phyloP scores from a whole-genome alignment of 2,888 invertebrate species.

The Coremacera marginata region DNA sequence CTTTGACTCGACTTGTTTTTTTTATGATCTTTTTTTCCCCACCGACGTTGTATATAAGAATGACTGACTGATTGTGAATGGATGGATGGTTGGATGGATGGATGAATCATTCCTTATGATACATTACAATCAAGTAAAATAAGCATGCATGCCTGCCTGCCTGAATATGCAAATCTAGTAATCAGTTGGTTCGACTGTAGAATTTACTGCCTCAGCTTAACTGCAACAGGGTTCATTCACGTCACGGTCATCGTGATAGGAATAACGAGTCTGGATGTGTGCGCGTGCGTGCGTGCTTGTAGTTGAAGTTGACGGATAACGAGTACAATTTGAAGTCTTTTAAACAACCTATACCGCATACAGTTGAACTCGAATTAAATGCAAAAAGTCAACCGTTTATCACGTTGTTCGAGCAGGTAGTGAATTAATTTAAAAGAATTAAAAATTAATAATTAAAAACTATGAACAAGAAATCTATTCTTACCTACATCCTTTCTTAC shows the following conservation, averaged over 20 bases:
- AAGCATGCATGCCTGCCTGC: no score
- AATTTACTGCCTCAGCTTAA: background rate
- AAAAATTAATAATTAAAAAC: no score
- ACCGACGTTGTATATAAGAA: no score
- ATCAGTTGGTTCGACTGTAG: background rate
- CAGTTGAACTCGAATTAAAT: background rate
- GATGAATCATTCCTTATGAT: background rate
- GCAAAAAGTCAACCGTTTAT: background rate
- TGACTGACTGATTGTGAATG: background rate
- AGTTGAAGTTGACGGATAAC: background rate
- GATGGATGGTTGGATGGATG: background rate
- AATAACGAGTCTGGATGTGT: background rate
- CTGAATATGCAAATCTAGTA: constrained; percentile 1
- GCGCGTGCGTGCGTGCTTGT: background rate
- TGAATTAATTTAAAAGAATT: no score
- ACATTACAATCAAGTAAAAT: background rate
- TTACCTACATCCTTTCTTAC: no score
- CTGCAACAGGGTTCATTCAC: constrained; percentile 39
- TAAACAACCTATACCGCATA: background rate
- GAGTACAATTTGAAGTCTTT: background rate
- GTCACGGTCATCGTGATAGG: constrained; percentile 38
- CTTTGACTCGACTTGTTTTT: no score
- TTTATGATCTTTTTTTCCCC: no score
- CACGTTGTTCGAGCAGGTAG: background rate
- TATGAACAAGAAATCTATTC: no score